Base-by-base conservation (phyloP, 1,140 invertebrate species). In the Cydia amplana region DNA sequence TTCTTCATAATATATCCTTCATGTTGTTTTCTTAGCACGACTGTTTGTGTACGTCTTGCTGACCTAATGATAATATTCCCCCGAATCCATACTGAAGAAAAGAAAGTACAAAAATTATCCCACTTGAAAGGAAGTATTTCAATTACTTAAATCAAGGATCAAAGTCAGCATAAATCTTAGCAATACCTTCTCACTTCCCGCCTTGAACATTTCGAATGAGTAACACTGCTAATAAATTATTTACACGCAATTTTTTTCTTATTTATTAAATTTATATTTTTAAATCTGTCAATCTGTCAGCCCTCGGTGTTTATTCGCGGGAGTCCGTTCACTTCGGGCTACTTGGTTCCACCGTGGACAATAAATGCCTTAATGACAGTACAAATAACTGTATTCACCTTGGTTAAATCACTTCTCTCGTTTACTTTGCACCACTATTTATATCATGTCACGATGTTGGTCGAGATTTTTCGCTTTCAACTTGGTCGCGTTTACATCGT, bases 331-430 rank as follows among this genome's bases (percentile, higher is more conserved):
- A 36, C 65, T 70, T 70, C 32, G 1, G 64, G 14, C 65, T 70
- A 70, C 65, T 70, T 70, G 32, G 32, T 70, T 70, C 65, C 65
- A 20, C 16, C 25, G 28, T 36, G 65, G 65, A 70, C 65, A 70
- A 70, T 43, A 70, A 70, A 70, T 70, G 65, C 32, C 65, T 70
- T 70, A 70, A 70, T 70, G 65, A 70, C 65, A 70, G 32, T 70
- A 70, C 65, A 36, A 70, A 70, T 70, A 70, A 36, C 65, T 40
- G 28, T 36, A 70, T 70, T 70, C 65, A 70, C 65, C 65, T 70
- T 70, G 65, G 65, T 40, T 70, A 70, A 70, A 70, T 70, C 36
- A 70, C 28, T 70, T 70, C 5, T 43, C 65, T 70, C 65, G 65
- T 70, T 70, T 36, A 70, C 65, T 70, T 70, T 70, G 65, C 32